Evolutionary conservation across 2,113 vertebrate species (phyloP).

Genomic region (Nymphicus hollandicus): DNA sequence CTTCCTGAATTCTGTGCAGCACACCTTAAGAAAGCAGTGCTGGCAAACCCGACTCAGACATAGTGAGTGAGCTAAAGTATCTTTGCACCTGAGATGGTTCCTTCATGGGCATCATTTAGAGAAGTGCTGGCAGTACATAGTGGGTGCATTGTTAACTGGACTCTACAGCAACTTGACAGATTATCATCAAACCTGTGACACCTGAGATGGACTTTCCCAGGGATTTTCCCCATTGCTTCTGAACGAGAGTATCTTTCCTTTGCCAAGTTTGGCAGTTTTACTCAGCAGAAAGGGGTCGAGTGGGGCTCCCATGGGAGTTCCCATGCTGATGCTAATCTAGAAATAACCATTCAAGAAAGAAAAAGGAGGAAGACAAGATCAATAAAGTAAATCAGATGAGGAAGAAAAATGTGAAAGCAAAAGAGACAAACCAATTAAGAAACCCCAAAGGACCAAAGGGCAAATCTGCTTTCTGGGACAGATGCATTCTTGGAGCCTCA

Average conservation of each 20-base stretch:
- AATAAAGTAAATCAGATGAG: background rate
- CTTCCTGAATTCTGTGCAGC: background rate
- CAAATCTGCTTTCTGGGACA: background rate
- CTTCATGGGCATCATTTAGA: background rate
- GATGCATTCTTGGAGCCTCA: background rate
- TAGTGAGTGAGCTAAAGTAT: background rate
- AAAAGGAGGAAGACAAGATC: background rate
- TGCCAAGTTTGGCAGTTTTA: background rate
- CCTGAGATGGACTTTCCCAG: background rate
- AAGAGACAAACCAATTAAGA: background rate
- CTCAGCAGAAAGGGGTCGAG: background rate
- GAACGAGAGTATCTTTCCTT: background rate
- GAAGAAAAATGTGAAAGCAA: background rate
- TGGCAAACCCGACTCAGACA: background rate
- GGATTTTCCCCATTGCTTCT: background rate
- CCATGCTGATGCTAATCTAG: background rate
- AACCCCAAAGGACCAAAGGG: background rate
- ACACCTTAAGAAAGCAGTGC: background rate
- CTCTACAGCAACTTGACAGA: background rate
- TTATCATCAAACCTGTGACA: background rate
- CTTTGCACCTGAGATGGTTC: background rate
- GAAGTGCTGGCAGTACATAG: background rate
- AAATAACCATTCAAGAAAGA: background rate
- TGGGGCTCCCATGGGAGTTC: background rate
- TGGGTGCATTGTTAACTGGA: background rate